Conservation (phyloP, 2,797 vertebrate genomes). For the Etheostoma perlongum region DNA sequence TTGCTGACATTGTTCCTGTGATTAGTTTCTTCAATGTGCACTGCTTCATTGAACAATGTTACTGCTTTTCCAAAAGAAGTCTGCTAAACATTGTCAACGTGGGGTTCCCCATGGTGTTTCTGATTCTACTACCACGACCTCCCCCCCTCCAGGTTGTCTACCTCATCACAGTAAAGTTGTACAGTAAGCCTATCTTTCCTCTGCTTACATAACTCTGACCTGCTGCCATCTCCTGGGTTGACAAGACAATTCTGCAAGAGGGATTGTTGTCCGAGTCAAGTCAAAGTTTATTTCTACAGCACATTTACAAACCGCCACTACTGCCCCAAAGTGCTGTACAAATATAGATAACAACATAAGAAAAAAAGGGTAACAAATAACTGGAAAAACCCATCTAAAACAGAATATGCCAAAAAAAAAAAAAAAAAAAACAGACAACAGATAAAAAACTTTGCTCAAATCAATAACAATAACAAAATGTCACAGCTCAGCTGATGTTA, state of each 20-base stretch:
- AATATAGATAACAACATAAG: no score
- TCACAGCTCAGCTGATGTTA: no score
- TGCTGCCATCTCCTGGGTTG: background rate
- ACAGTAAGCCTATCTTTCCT: slow-evolving; percentile 31
- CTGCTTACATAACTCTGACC: slow-evolving; percentile 36
- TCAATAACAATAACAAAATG: no score
- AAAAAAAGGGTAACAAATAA: no score
- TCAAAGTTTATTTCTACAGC: no score
- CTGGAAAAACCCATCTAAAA: no score
- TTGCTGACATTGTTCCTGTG: slow-evolving; percentile 50
- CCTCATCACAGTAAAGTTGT: slow-evolving; percentile 38
- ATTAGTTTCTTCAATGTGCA: slow-evolving; percentile 41
- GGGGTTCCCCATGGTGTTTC: slow-evolving; percentile 25
- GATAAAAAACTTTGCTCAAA: no score
- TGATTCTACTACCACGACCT: slow-evolving; percentile 23
- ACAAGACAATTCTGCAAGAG: slow-evolving; percentile 16
- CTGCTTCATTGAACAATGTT: background rate
- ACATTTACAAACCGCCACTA: no score
- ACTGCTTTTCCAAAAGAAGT: background rate
- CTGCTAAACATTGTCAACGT: slow-evolving; percentile 8
- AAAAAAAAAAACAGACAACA: no score
- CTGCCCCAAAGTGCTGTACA: no score
- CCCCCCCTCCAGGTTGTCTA: slow-evolving; percentile 21
- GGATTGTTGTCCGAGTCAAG: background rate
- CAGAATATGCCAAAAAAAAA: no score